A percentile compares a stretch with the other conserved stretches of the same genome.
These are phyloP conservation scores for Dugesia japonica DNA, from an alignment of 2,888 invertebrate species.

Conservation along the genomic window DNA sequence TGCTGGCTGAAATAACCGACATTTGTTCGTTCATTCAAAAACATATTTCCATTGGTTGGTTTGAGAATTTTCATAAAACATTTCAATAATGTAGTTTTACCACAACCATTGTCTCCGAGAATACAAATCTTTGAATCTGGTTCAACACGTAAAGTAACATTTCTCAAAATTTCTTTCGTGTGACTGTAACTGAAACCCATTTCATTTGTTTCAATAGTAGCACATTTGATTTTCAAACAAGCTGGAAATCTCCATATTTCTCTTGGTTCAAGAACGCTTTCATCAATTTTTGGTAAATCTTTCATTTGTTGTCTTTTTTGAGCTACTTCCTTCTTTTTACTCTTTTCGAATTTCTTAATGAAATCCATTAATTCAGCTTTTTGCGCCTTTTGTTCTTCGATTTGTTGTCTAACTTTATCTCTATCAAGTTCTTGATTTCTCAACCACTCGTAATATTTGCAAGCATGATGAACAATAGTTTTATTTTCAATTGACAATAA, in stretches of 20 bases:
- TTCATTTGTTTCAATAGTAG: neutral
- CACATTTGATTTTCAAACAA: neutral
- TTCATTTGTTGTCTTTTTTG: neutral
- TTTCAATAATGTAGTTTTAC: neutral
- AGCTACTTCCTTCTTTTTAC: neutral
- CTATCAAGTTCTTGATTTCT: neutral
- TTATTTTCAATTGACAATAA: neutral
- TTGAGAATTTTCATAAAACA: neutral
- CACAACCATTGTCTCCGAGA: conserved; percentile 14
- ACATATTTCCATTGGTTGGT: neutral
- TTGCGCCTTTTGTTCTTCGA: neutral
- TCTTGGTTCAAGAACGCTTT: neutral
- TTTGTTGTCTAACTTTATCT: neutral
- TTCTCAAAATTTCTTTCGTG: neutral
- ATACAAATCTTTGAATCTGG: neutral
- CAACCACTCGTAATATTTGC: neutral
- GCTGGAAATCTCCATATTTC: neutral
- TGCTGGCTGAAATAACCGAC: conserved; percentile 4
- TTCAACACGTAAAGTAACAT: neutral
- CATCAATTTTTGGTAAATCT: neutral
- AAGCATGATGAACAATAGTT: neutral
- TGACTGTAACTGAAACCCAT: neutral
- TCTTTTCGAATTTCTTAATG: neutral
- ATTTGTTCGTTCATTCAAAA: neutral
- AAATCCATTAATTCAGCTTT: neutral